Percentiles rank a stretch among this genome's conserved stretches.
phyloP scores from a whole-genome alignment of 2,888 invertebrate genomes.

The Elmis aenea region DNA sequence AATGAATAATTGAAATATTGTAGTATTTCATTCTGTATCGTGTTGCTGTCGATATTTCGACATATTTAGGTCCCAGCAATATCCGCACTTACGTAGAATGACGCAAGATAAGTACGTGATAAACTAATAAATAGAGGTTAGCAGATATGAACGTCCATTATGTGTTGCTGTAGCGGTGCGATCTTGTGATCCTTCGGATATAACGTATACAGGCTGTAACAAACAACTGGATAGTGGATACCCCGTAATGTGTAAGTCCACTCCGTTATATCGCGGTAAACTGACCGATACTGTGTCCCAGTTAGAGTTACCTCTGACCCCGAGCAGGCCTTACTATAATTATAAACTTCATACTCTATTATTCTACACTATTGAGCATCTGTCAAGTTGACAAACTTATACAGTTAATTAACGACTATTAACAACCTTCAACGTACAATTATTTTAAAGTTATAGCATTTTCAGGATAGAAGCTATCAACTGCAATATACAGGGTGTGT shows the following conservation, averaged over 20 bases:
- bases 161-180: conserved; percentile 10
- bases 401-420: too few relatives aligned
- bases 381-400: too few relatives aligned
- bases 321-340: conserved; percentile 5
- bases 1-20: conserved; percentile 35
- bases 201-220: too few relatives aligned
- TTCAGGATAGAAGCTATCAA: too few relatives aligned
- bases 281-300: conserved; percentile 23
- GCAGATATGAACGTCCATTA: too few relatives aligned
- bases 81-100: conserved; percentile 24
- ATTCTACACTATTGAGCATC: too few relatives aligned
- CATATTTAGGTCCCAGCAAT: conserved; percentile 25
- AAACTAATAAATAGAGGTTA: conserved; percentile 19
- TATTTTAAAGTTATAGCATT: too few relatives aligned
- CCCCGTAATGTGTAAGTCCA: conserved; percentile 11
- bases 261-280: conserved; percentile 11
- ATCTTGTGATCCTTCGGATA: conserved; percentile 14
- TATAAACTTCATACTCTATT: too few relatives aligned
- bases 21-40: conserved; percentile 25
- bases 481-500: too few relatives aligned
- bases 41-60: conserved; percentile 25
- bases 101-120: conserved; percentile 18
- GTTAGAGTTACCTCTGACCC: conserved; percentile 23
- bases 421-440: too few relatives aligned
- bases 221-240: too few relatives aligned